Evolutionary conservation across 2,888 invertebrate species (phyloP).

Genomic region (Drosophila neutralis): DNA sequence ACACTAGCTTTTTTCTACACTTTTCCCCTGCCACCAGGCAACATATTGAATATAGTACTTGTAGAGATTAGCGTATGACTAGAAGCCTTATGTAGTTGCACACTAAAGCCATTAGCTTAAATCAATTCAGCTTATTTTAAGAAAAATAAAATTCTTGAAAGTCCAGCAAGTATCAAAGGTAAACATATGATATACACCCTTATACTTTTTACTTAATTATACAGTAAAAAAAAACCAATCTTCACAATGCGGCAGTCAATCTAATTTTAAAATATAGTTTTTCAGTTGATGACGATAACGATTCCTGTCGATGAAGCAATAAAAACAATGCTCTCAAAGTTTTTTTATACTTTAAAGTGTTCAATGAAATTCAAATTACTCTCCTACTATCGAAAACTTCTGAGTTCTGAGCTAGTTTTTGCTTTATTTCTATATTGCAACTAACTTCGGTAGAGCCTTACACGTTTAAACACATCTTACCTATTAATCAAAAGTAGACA

Average conservation of each 20-base stretch:
- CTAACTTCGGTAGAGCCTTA: background rate
- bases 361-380: background rate
- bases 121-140: constrained; percentile 4
- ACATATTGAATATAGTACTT: background rate
- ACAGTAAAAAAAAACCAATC: background rate
- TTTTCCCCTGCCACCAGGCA: background rate
- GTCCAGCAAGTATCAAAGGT: background rate
- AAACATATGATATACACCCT: background rate
- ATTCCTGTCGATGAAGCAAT: background rate
- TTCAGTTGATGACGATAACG: background rate
- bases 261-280: background rate
- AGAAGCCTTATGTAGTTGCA: background rate
- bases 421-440: background rate
- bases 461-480: background rate
- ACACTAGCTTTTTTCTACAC: constrained; percentile 7
- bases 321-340: background rate
- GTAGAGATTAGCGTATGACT: background rate
- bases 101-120: background rate
- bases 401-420: background rate
- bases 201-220: background rate
- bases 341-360: background rate
- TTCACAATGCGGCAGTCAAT: background rate
- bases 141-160: background rate
- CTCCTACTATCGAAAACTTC: background rate
- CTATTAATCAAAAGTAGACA: background rate